Conservation (phyloP, 2,113 vertebrate species). For the Actenoides hombroni region DNA sequence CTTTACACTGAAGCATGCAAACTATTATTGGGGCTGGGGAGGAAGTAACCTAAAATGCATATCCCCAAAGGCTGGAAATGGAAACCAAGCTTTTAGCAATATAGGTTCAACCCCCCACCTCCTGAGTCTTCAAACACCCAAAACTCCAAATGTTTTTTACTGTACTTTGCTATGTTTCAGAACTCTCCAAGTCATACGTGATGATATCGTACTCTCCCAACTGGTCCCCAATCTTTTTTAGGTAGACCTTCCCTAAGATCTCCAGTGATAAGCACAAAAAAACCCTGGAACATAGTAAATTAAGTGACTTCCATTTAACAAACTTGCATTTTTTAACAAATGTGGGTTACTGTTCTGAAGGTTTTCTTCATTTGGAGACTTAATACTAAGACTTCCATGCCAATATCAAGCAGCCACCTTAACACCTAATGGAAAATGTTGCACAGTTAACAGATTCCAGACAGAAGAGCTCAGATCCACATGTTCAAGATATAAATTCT, state of each 20-base stretch:
- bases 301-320: not conserved
- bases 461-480: not conserved
- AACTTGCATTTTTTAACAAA: not conserved
- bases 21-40: not conserved
- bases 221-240: not conserved
- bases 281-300: not conserved
- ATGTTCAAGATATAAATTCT: not conserved
- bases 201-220: not conserved
- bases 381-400: not conserved
- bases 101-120: not conserved
- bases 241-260: not conserved
- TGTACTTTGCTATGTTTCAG: not conserved
- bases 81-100: not conserved
- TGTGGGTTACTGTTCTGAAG: not conserved
- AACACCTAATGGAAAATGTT: not conserved
- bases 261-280: not conserved
- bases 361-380: not conserved
- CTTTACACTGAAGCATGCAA: not conserved
- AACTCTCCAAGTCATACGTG: not conserved
- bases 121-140: not conserved
- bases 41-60: fast-evolving
- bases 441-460: not conserved
- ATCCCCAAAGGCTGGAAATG: not conserved
- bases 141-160: not conserved
- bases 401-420: not conserved